Base-by-base conservation (phyloP, 1,140 invertebrate genomes). In the Uloborus diversus region DNA sequence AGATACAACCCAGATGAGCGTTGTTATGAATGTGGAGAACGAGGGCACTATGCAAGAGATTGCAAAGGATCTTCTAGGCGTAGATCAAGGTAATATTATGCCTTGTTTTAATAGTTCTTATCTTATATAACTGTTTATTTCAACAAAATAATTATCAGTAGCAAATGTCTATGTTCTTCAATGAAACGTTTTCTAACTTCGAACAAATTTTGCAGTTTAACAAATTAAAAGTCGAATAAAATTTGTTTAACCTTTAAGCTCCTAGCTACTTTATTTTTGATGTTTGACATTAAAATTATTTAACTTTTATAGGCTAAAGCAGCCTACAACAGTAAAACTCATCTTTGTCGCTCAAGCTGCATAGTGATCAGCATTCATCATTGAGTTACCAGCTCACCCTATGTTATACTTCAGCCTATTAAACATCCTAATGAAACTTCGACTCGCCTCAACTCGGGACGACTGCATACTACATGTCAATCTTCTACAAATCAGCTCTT, bases 1-100 rank as follows among this genome's bases (percentile, higher is more conserved):
- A 88, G 91, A 3, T 94, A 93, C 84, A 90, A 93, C 84, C 92
- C 93, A 1, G 92, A 94, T 84, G 94, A 96, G 87, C 90, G 92
- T 68, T 97, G 95, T 86, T 97, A 96, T 86, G 95, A 96, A 84
- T 97, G 96, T 88, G 94, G 95, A 9, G 93, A 94, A 82, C 88
- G 93, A 59, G 95, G 95, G 3, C 95, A 97, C 85, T 97, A 96
- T 88, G 95, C 95, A 57, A 89, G 95, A 82, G 95, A 97, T 85
- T 97, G 95, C 85, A 90, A 90, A 28, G 89, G 91, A 80, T 64
- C 37, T 17, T 42, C 51, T 3, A 47, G 65, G 14, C 51, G 76
- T 9, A 9, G 42, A 32, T 79, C 64, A 7, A 79, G 76, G 76
- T 61, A 61, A 61, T 11, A 25, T 1, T 1, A 20, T 25, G 5